Evolutionary conservation across 2,888 invertebrate species (phyloP).

Genomic region (Polydrusus tereticollis): DNA sequence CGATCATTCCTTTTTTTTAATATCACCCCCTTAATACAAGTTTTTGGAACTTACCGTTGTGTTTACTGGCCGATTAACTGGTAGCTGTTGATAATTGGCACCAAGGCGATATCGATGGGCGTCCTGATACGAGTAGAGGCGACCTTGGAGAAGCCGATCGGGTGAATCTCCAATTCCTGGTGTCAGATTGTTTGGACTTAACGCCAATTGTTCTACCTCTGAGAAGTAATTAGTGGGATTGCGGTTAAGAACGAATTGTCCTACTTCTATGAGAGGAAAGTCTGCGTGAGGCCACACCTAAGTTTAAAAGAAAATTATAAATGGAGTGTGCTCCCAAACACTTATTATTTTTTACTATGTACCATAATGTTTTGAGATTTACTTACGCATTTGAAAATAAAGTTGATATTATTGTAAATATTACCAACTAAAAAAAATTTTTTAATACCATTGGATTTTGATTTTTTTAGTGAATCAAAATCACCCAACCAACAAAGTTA

Average conservation of each 20-base stretch:
- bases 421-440: too few species aligned
- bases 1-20: too few species aligned
- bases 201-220: constrained; percentile 92
- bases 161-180: constrained; percentile 93
- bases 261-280: constrained; percentile 87
- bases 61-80: constrained; percentile 89
- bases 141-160: constrained; percentile 90
- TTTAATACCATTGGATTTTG: too few species aligned
- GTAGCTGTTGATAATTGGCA: constrained; percentile 88
- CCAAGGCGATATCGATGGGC: constrained; percentile 91
- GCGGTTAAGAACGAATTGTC: constrained; percentile 83
- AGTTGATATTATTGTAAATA: too few species aligned
- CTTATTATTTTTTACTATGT: background rate
- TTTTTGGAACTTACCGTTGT: constrained; percentile 19
- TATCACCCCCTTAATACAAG: too few species aligned
- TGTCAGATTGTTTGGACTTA: constrained; percentile 87
- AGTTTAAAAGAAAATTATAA: background rate
- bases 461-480: too few species aligned
- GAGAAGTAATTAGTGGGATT: constrained; percentile 93
- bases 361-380: background rate
- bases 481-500: too few species aligned
- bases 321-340: background rate
- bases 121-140: constrained; percentile 88
- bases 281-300: constrained; percentile 85
- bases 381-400: background rate